These are phyloP conservation scores for Zosterops japonicus DNA, from an alignment of 2,113 vertebrate species.

Conservation along the genomic window DNA sequence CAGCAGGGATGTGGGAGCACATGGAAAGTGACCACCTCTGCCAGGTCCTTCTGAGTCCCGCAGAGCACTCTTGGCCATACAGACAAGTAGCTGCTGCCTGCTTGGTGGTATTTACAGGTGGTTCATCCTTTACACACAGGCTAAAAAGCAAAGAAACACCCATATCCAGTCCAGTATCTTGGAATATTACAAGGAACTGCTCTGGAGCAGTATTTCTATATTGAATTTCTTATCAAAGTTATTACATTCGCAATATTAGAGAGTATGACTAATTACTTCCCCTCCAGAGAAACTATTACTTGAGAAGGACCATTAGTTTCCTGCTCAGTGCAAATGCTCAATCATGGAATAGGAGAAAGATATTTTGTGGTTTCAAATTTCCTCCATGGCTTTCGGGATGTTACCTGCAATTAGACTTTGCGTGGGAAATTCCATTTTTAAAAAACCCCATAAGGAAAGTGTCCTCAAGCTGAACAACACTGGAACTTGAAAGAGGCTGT, in stretches of 20 bases:
- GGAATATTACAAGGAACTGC: background rate
- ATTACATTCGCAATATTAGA: constrained; percentile 35
- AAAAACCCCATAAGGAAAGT: background rate
- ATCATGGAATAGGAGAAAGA: background rate
- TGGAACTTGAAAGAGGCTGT: background rate
- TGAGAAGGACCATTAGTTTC: constrained; percentile 43
- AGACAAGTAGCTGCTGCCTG: background rate
- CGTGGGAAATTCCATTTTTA: background rate
- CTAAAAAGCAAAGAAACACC: background rate
- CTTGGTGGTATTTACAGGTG: background rate
- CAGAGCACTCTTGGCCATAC: background rate
- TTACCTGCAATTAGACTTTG: background rate
- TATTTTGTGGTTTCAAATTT: background rate
- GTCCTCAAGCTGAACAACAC: background rate
- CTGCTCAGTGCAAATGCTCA: background rate
- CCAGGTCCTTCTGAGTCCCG: background rate
- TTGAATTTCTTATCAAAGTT: background rate
- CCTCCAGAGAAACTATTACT: constrained; percentile 37
- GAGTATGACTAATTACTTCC: constrained; percentile 37
- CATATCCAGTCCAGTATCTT: background rate
- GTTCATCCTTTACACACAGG: background rate
- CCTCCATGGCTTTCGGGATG: background rate
- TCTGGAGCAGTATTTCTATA: constrained; percentile 26
- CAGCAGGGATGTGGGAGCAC: background rate
- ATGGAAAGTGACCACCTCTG: background rate